Evolutionary conservation across 2,888 invertebrate species (phyloP), one percentile per base, ranked within the genome.

Genomic region (Harmothoe impar): DNA sequence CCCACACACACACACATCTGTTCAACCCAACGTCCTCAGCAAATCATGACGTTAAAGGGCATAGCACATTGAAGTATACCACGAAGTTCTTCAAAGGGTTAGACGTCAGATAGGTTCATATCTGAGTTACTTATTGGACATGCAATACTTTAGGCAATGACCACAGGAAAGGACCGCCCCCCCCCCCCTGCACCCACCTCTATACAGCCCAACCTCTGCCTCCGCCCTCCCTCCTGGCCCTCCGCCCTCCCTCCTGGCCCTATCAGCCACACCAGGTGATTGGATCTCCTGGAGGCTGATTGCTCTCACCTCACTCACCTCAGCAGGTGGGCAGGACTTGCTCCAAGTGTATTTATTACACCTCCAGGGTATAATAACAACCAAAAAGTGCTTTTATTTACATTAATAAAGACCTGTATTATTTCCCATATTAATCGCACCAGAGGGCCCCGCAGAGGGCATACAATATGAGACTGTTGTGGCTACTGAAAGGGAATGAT

Each of bases 311-410:
- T 72, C 15, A 29, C 29, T n/a, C 29, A 72, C 72, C 72, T 72
- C 72, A 72, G 25, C 72, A 72, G 72, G 72, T 68, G 68, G 68
- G 68, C 68, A 68, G 68, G 68, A 15, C 12, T n/a, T 7, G n/a
- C 68, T 68, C 17, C 68, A 15, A n/a, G 68, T 72, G 72, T 72
- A 72, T 29, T 23, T 29, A 15, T 72, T 29, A 72, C 72, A 72
- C 29, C 72, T 29, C 29, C 29, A 72, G 72, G 72, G 29, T 72
- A 29, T 15, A 29, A 72, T 72, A 15, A 29, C 20, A n/a, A n/a
- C n/a, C n/a, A n/a, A n/a, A n/a, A n/a, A 10, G 54, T 20, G 25
- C 20, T 62, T 7, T 62, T 62, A 62, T n/a, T n/a, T 62, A 43
- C 43, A 43, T 43, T 43, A 43, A 43, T 43, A 43, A 43, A 43